Evolutionary conservation across 2,797 vertebrate genomes (phyloP).

Genomic region (Enteromius argenteus): DNA sequence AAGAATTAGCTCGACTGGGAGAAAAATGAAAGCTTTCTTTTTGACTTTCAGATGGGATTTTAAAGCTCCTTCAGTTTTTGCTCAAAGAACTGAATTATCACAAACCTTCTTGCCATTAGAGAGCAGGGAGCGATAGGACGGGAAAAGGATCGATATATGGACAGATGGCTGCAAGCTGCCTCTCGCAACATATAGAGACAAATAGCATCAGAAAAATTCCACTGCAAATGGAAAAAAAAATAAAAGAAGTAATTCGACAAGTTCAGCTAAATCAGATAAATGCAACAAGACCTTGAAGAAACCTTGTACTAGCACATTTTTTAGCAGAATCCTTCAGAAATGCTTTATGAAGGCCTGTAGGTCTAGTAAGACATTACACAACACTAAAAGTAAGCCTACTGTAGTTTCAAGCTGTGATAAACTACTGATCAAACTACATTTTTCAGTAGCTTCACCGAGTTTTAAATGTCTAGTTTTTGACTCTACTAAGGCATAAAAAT

Average conservation of each 20-base stretch:
- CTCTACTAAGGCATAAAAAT: too few species aligned
- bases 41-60: slow-evolving; percentile 4
- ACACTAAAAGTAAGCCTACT: background rate
- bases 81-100: background rate
- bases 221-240: background rate
- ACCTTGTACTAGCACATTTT: background rate
- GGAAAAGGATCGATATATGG: slow-evolving; percentile 34
- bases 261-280: slow-evolving; percentile 25
- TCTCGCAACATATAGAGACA: slow-evolving; percentile 18
- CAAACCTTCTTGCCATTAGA: slow-evolving; percentile 11
- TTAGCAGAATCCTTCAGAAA: slow-evolving; percentile 5
- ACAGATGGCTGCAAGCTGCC: background rate
- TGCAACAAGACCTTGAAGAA: slow-evolving; percentile 23
- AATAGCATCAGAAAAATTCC: slow-evolving; percentile 27
- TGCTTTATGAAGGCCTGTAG: background rate
- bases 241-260: slow-evolving; percentile 1
- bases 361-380: background rate
- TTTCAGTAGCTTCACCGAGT: background rate
- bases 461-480: background rate
- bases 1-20: background rate
- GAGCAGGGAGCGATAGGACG: background rate
- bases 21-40: background rate
- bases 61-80: slow-evolving; percentile 9
- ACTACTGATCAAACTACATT: background rate
- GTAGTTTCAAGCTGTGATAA: background rate